A percentile compares a stretch with the other conserved stretches of the same genome.
Evolutionary conservation across 2,113 vertebrate genomes (phyloP).

Genomic region (Hypomesus transpacificus): DNA sequence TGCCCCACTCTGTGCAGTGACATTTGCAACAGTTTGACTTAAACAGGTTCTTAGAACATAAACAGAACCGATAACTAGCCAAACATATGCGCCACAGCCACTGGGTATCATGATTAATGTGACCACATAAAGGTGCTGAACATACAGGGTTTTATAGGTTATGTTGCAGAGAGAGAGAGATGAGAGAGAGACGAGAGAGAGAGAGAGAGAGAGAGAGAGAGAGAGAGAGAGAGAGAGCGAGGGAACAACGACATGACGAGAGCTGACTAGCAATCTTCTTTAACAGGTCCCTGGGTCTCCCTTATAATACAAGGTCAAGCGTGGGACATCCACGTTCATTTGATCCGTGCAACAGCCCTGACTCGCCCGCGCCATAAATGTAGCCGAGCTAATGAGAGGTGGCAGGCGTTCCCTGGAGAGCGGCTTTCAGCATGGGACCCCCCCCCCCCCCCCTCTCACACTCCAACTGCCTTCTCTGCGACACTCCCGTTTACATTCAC

Average conservation of each 20-base stretch:
- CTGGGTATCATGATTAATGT: background rate
- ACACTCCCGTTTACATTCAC: background rate
- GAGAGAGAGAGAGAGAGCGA: background rate
- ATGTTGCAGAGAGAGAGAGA: background rate
- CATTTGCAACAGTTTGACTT: conserved; percentile 9
- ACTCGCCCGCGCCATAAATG: conserved; percentile 40
- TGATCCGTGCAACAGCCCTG: conserved; percentile 32
- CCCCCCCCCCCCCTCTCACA: conserved; percentile 11
- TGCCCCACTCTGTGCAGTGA: background rate
- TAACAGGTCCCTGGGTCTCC: conserved; percentile 18
- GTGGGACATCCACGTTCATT: conserved; percentile 31
- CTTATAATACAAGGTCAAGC: conserved; percentile 34
- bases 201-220: conserved; percentile 4
- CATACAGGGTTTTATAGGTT: background rate
- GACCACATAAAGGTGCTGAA: background rate
- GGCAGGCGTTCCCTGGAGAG: conserved; percentile 46
- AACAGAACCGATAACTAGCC: background rate
- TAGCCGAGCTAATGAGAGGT: conserved; percentile 48
- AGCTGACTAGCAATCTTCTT: conserved; percentile 7
- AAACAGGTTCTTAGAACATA: background rate
- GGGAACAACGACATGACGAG: background rate
- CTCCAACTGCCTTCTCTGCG: conserved; percentile 11
- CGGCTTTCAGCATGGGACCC: conserved; percentile 24
- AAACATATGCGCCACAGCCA: background rate
- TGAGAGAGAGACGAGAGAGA: background rate